phyloP scores from a whole-genome alignment of 2,888 invertebrate genomes.

The Campoletis raptor region DNA sequence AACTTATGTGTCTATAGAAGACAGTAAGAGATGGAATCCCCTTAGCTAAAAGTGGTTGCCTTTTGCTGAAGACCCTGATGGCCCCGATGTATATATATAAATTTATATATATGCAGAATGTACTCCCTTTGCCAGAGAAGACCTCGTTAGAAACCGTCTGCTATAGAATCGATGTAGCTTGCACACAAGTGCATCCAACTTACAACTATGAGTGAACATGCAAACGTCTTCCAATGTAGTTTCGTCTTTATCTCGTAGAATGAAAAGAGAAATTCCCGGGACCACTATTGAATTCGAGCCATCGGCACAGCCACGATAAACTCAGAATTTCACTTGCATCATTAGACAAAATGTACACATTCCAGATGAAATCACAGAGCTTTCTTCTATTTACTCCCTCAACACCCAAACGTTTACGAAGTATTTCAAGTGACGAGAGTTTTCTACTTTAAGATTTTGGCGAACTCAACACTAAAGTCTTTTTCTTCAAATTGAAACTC shows the following conservation, averaged over 20 bases:
- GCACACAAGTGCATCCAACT: slow-evolving; percentile 44
- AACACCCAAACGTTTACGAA: slow-evolving; percentile 6
- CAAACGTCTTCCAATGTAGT: background rate
- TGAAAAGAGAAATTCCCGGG: slow-evolving; percentile 15
- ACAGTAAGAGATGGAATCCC: slow-evolving; percentile 6
- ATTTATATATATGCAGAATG: background rate
- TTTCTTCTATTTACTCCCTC: background rate
- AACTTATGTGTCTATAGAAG: slow-evolving; percentile 14
- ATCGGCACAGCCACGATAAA: slow-evolving; percentile 28
- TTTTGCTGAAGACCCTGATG: slow-evolving; percentile 19
- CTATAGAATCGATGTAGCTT: slow-evolving; percentile 55
- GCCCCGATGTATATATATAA: background rate
- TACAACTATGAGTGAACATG: slow-evolving; percentile 34
- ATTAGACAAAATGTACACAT: slow-evolving; percentile 41
- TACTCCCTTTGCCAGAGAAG: slow-evolving; percentile 22
- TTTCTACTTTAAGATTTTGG: background rate
- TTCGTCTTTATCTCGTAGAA: slow-evolving; percentile 17
- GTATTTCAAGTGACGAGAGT: background rate
- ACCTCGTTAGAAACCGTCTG: slow-evolving; percentile 57
- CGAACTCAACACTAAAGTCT: background rate
- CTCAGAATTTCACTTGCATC: slow-evolving; percentile 32
- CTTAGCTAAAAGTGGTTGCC: slow-evolving; percentile 38
- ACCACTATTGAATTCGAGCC: slow-evolving; percentile 15
- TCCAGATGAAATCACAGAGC: slow-evolving; percentile 23
- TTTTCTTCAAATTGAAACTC: background rate